Percentiles rank a stretch among this genome's conserved stretches.
Conservation (phyloP, 2,113 vertebrate species). For the Oenanthe melanoleuca region DNA sequence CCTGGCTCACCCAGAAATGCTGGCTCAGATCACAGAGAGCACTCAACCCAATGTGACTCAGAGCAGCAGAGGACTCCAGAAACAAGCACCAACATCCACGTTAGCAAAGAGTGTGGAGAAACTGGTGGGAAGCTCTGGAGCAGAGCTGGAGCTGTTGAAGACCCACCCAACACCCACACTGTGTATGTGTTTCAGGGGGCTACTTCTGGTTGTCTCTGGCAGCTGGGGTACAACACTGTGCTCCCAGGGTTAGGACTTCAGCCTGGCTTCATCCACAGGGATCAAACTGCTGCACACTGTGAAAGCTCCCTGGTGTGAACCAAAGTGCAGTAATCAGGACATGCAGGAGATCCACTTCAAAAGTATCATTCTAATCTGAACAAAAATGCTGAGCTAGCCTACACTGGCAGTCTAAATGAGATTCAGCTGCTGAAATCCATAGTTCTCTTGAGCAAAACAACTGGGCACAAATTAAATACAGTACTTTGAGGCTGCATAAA, state of each 20-base stretch:
- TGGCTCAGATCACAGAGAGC: not conserved
- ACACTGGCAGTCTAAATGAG: not conserved
- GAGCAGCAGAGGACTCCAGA: not conserved
- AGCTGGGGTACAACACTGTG: not conserved
- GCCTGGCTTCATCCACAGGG: not conserved
- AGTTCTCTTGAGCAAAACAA: not conserved
- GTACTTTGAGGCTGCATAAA: not conserved
- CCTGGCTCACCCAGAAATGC: not conserved
- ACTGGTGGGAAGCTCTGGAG: not conserved
- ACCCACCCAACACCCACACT: accelerated
- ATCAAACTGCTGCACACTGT: not conserved
- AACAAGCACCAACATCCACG: not conserved
- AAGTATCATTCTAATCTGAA: not conserved
- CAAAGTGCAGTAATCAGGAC: not conserved
- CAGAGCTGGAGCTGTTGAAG: not conserved
- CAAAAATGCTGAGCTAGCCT: not conserved
- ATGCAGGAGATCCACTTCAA: not conserved
- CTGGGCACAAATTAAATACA: not conserved
- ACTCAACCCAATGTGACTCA: not conserved
- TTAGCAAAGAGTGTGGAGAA: not conserved
- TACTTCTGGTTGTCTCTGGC: not conserved
- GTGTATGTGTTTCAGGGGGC: not conserved
- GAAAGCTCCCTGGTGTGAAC: not conserved
- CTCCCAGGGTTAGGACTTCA: not conserved
- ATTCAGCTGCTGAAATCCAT: not conserved